These are phyloP conservation scores for Ophthalmolycus amberensis DNA, from an alignment of 2,113 vertebrate genomes.

Conservation along the genomic window DNA sequence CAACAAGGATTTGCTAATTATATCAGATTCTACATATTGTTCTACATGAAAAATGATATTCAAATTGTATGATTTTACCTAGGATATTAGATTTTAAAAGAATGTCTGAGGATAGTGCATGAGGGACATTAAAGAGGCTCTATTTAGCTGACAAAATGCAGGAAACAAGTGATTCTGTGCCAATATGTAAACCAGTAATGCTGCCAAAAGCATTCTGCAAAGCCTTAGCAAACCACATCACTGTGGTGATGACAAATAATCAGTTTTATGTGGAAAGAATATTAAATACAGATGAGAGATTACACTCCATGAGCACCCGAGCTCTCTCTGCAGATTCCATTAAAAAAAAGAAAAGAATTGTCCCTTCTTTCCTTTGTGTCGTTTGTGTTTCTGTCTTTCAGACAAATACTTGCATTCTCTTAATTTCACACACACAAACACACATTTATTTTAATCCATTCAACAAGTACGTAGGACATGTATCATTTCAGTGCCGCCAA, in stretches of 20 bases:
- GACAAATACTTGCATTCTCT: not conserved
- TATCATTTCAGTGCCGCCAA: conserved; percentile 21
- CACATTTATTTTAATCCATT: not conserved
- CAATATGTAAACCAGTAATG: not conserved
- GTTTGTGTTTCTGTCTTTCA: conserved; percentile 2
- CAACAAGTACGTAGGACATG: conserved; percentile 17
- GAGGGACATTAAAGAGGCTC: not conserved
- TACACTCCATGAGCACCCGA: not conserved
- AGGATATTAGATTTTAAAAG: not conserved
- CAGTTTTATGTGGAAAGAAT: conserved; percentile 17
- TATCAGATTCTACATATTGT: not conserved
- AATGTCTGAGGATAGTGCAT: not conserved
- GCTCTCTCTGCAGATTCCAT: conserved; percentile 2
- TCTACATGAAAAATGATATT: not conserved
- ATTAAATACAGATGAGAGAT: conserved; percentile 6
- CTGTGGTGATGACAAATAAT: conserved; percentile 1
- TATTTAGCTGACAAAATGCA: not conserved
- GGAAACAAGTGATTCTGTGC: not conserved
- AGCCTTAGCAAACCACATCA: not conserved
- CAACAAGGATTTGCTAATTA: not conserved
- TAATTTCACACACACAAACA: not conserved
- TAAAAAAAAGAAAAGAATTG: not conserved
- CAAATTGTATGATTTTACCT: not conserved
- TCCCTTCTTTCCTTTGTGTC: not conserved
- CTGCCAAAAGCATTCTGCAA: not conserved